Evolutionary conservation across 1,140 invertebrate species (phyloP).

Genomic region (Euura lappo): DNA sequence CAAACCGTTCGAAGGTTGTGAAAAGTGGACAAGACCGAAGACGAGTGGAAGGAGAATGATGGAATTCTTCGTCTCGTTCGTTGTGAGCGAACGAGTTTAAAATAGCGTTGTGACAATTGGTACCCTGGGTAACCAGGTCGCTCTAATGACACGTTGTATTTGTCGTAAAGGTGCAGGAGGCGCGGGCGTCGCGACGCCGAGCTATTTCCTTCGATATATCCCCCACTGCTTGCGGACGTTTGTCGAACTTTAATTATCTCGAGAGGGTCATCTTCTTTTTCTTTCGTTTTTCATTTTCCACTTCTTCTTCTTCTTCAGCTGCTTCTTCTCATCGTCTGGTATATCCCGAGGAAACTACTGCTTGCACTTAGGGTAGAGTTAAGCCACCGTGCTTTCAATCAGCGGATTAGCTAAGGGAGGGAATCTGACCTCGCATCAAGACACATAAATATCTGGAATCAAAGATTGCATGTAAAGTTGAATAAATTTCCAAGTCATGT

Average conservation of each 20-base stretch:
- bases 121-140: not conserved
- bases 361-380: too few relatives aligned
- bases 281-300: not conserved
- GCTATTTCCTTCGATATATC: not conserved
- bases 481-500: not conserved
- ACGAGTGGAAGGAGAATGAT: too few relatives aligned
- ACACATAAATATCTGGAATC: too few relatives aligned
- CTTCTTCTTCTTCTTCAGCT: not conserved
- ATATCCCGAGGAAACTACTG: not conserved
- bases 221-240: not conserved
- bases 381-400: not conserved
- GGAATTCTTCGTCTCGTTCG: too few relatives aligned
- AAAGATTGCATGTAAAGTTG: too few relatives aligned
- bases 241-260: conserved; percentile 7
- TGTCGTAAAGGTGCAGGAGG: not conserved
- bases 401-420: not conserved
- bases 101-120: not conserved
- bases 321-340: not conserved
- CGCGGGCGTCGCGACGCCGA: not conserved
- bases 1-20: not conserved
- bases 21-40: too few relatives aligned
- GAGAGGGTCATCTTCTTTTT: not conserved
- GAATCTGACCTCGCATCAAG: not conserved
- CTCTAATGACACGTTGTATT: not conserved
- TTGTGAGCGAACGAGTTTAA: not conserved